These are phyloP conservation scores for Tethya wilhelma DNA, from an alignment of 37 sponge, comb jelly and placozoan genomes.

Conservation along the genomic window DNA sequence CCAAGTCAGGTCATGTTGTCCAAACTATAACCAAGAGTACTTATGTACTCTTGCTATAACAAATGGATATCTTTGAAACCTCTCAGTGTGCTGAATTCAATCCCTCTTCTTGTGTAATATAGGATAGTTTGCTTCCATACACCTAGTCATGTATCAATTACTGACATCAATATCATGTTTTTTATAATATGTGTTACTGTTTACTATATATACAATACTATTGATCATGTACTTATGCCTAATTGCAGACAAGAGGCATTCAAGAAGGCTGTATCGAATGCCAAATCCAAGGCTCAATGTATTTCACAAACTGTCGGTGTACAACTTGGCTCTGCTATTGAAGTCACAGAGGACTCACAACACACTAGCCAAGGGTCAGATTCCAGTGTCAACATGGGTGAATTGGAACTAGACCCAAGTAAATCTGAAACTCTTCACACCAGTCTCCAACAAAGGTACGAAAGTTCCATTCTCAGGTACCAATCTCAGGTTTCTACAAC, in stretches of 20 bases:
- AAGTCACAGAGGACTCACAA: constrained; percentile 27
- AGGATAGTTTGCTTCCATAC: no score
- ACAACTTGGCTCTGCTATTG: constrained; percentile 48
- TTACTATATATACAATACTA: no score
- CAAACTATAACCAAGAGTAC: no score
- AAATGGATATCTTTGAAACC: no score
- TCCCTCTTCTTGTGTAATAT: background rate
- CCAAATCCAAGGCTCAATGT: constrained; percentile 58
- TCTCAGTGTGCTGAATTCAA: background rate
- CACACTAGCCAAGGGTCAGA: background rate
- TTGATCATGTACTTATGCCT: no score
- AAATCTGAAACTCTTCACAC: no score
- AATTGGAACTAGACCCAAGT: background rate
- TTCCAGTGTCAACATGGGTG: background rate
- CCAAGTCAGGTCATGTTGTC: no score
- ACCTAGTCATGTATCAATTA: no score
- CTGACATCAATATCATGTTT: no score
- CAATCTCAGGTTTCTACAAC: constrained; percentile 23
- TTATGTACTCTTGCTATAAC: no score
- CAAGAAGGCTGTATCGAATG: constrained; percentile 55
- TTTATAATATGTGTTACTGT: no score
- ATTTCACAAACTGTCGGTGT: constrained; percentile 54
- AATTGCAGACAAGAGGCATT: constrained; percentile 67
- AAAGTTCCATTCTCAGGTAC: constrained; percentile 7
- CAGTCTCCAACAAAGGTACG: constrained; percentile 14